Base-by-base conservation (phyloP, 2,797 vertebrate genomes). In the Melanotaenia trifasciata region DNA sequence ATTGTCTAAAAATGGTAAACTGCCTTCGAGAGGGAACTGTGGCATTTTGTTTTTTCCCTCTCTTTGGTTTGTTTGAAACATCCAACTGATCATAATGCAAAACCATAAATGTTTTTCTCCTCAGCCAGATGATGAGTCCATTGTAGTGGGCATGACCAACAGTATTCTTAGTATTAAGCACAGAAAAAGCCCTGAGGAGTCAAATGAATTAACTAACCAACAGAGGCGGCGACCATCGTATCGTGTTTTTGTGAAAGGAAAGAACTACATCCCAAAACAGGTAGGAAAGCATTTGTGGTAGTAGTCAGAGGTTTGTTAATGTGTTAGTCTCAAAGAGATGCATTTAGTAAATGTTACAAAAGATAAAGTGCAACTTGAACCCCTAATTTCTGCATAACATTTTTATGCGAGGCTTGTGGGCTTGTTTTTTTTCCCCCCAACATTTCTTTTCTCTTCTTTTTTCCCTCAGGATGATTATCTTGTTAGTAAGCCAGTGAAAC, bases 121-220 rank as follows among this genome's bases (percentile, higher is more conserved):
- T 66, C 78, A 99, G 98, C 97, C 97, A 61, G 93, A 96, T 79
- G 97, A 99, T 67, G 93, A 96, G 81, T 95, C 95, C 7, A 90
- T 99, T 75, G 95, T 97, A 3, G 97, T 97, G 18, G 98, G 98
- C 62, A 99, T 99, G 98, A 97, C 98, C 58, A 98, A 97, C 61
- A 94, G 97, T 0, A 94, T 99, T 61, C 80, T 99, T 67, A 99
- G 95, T 74, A 85, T 99, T 79, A 97, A 96, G 88, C 96, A 99
- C 83, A 95, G 95, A 69, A 99, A 97, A 81, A 92, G 84, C 1
- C 66, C 77, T 0, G 96, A 97, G 71, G 93, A 95, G 72, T 96
- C 91, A 18, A 95, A 92, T 74, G 90, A 93, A 20, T 36, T 70
- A 6, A 66, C 72, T 0, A 84, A 78, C 32, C 93, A 89, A 69